Evolutionary conservation across 2,113 vertebrate species (phyloP), one percentile per base, ranked within the genome.

Genomic region (Bambusicola thoracicus): DNA sequence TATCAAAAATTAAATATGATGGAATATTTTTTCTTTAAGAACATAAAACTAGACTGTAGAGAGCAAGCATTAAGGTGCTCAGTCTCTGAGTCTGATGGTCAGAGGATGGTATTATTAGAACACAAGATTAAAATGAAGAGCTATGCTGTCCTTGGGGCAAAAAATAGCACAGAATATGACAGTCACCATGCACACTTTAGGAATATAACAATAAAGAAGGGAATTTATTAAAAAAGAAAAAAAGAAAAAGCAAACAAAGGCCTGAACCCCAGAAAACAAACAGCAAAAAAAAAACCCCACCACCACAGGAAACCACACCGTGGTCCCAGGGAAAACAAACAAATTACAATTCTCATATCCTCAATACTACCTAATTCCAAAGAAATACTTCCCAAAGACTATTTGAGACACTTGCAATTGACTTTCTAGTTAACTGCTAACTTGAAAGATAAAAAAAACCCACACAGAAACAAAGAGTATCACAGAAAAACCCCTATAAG

Each of bases 1-100:
- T n/a, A n/a, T n/a, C n/a, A 44, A 48, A 70, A 44, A 66, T 27
- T 7, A 70, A 51, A 53, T 4, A 38, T 8, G 12, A 66, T 32
- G 5, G 5, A 13, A 29, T 41, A 11, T 44, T 55, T 55, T 59
- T 77, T 63, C 41, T 55, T 89, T 40, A 58, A 91, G 67, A 38
- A 3, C 2, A 34, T 43, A 56, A 3, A 68, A 8, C 17, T 76
- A 18, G 22, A 81, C 6, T 49, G 20, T 55, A 82, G 38, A 59
- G 7, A n/a, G 46, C 13, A 29, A 29, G 22, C 17, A 13, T 22
- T 68, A 81, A 76, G 2, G 1, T 30, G 8, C 0, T 2, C 24
- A 51, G 69, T 63, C 34, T 76, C 13, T 0, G 1, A 77, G 32
- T 29, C 30, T 69, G 43, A 53, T 19, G 59, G 49, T 0, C 3